Evolutionary conservation across 1,140 invertebrate species (phyloP), one percentile per base, ranked within the genome.

Genomic region (Formica exsecta): DNA sequence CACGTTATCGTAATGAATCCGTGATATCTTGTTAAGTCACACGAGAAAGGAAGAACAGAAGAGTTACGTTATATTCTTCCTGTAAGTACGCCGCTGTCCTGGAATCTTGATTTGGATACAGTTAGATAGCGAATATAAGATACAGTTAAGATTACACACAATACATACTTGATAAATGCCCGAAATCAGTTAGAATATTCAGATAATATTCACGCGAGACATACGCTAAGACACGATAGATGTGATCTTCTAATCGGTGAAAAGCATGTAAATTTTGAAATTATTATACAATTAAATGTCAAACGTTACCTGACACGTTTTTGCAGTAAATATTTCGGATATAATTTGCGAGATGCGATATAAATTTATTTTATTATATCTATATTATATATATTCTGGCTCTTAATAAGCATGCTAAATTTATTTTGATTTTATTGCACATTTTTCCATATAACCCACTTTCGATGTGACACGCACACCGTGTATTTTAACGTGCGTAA

Each of bases 351-450:
- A 51, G 25, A 77, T 25, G 1, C 22, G 16, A 0, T 22, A 22
- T 51, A 9, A 70, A 70, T 80, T 44, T 44, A 44, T 44, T 44
- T 44, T 44, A 8, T 44, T 44, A 29, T 29, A 29, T 44, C 5
- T 41, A 41, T 41, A 41, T 41, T 32, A 32, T 32, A 32, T 32
- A 0, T 32, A 32, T 32, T 32, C 32, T 32, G 32, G 32, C 32
- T 32, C 32, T 32, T 32, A 32, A 32, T 32, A 32, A 32, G 32
- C 32, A 32, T 32, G 32, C 32, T 70, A 80, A 16, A 68, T 57
- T 41, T 19, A 41, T 54, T 80, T 80, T 32, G 5, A 70, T 57
- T 62, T 75, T n/a, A 29, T 64, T 79, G 11, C 13, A 29, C 11
- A 44, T 11, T 44, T 44, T 68, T 16, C 2, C 7, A 13, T 38